phyloP scores from a whole-genome alignment of 2,888 invertebrate species.

The Heliconius hortense region DNA sequence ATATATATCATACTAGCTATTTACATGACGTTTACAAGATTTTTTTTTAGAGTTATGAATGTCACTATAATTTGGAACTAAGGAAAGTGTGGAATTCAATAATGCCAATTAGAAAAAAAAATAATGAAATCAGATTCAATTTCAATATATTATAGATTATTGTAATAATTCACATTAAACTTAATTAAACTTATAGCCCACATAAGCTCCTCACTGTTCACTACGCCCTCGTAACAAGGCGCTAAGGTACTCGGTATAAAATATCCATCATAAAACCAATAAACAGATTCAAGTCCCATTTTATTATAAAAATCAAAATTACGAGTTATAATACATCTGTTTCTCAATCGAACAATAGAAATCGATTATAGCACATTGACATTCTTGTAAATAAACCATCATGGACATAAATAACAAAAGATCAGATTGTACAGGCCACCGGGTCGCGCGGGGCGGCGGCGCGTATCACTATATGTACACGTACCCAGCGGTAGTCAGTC shows the following conservation, averaged over 20 bases:
- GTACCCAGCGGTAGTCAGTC: slow-evolving; percentile 52
- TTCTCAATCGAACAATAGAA: slow-evolving; percentile 78
- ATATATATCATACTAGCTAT: background rate
- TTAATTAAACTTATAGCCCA: slow-evolving; percentile 81
- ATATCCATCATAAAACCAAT: slow-evolving; percentile 82
- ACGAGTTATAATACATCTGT: slow-evolving; percentile 81
- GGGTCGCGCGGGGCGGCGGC: slow-evolving; percentile 49
- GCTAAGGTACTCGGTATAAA: slow-evolving; percentile 81
- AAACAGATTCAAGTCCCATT: slow-evolving; percentile 82
- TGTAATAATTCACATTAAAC: slow-evolving; percentile 82
- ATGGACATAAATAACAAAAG: slow-evolving; percentile 78
- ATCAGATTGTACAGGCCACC: slow-evolving; percentile 66
- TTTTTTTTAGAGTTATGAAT: background rate
- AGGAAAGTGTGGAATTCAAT: slow-evolving; percentile 59
- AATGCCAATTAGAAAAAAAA: slow-evolving; percentile 78
- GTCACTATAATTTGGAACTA: slow-evolving; percentile 50
- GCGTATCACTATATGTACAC: slow-evolving; percentile 76
- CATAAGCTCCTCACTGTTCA: slow-evolving; percentile 77
- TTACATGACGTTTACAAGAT: background rate
- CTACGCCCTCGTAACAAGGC: slow-evolving; percentile 75
- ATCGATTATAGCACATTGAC: slow-evolving; percentile 78
- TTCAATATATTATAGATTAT: slow-evolving; percentile 83
- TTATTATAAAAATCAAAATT: slow-evolving; percentile 83
- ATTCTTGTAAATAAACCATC: slow-evolving; percentile 75
- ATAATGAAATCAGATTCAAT: slow-evolving; percentile 80